phyloP scores from a whole-genome alignment of 2,797 vertebrate genomes.

The Rachycentron canadum region DNA sequence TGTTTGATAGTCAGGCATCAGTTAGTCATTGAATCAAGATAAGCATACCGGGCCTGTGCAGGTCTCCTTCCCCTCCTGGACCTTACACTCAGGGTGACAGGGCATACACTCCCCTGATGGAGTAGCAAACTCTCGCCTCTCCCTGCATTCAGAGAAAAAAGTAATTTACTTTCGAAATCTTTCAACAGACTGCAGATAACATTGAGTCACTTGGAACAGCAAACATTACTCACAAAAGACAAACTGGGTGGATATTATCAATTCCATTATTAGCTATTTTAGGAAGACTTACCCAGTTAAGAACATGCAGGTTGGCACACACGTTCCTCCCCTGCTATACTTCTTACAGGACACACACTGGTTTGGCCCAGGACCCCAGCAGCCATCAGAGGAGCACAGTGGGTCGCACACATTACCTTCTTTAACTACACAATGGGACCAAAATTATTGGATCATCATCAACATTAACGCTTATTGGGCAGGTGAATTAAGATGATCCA shows the following conservation, averaged over 20 bases:
- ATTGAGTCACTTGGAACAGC: slow-evolving; percentile 23
- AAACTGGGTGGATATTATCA: slow-evolving; percentile 25
- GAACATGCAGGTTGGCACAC: slow-evolving; percentile 91
- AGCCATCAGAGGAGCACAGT: slow-evolving; percentile 91
- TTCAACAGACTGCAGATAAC: slow-evolving; percentile 37
- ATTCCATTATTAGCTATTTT: slow-evolving; percentile 22
- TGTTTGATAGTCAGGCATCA: background rate
- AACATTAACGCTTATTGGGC: slow-evolving; percentile 36
- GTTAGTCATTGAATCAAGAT: background rate
- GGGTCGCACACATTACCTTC: slow-evolving; percentile 90
- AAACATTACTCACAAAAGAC: slow-evolving; percentile 38
- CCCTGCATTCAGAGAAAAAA: slow-evolving; percentile 76
- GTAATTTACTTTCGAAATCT: slow-evolving; percentile 27
- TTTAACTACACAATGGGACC: slow-evolving; percentile 68
- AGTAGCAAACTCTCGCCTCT: slow-evolving; percentile 88
- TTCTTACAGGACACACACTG: slow-evolving; percentile 92
- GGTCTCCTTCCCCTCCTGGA: slow-evolving; percentile 85
- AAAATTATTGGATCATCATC: background rate
- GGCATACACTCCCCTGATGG: slow-evolving; percentile 85
- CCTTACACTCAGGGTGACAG: slow-evolving; percentile 91
- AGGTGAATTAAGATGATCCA: background rate
- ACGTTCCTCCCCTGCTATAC: slow-evolving; percentile 89
- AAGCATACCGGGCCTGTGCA: slow-evolving; percentile 90
- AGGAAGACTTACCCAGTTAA: slow-evolving; percentile 86
- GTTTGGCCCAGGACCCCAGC: slow-evolving; percentile 92